Conservation (phyloP, 2,113 vertebrate species). For the Plecturocebus donacophilus region DNA sequence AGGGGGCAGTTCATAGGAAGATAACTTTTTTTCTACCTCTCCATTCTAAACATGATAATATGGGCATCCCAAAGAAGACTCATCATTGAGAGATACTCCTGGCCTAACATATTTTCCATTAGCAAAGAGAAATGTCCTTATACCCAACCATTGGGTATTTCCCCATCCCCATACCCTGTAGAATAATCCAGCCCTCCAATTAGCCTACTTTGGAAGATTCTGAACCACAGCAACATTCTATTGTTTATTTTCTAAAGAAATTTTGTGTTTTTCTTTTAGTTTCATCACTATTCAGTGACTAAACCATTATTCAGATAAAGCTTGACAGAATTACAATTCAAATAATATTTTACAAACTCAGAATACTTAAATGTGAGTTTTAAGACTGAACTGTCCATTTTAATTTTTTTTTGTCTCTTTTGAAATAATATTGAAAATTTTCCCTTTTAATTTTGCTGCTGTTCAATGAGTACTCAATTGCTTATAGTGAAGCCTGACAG, state of each 20-base stretch:
- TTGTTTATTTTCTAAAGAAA: not conserved
- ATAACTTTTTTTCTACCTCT: not conserved
- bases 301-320: not conserved
- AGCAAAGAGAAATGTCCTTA: not conserved
- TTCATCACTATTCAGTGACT: not conserved
- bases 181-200: not conserved
- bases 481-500: not conserved
- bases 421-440: not conserved
- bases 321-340: not conserved
- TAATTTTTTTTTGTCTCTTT: constrained; percentile 12
- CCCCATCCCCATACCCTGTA: not conserved
- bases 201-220: not conserved
- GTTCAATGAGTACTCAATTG: not conserved
- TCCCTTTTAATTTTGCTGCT: not conserved
- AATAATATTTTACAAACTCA: not conserved
- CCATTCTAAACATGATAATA: not conserved
- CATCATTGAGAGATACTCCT: not conserved
- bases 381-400: not conserved
- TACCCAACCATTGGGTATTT: not conserved
- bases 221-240: not conserved
- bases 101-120: not conserved
- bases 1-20: not conserved
- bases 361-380: not conserved
- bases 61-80: not conserved
- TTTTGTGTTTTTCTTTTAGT: not conserved